Percentiles rank a stretch among this genome's conserved stretches.
Conservation (phyloP, 2,797 vertebrate genomes). For the Amblyraja radiata region DNA sequence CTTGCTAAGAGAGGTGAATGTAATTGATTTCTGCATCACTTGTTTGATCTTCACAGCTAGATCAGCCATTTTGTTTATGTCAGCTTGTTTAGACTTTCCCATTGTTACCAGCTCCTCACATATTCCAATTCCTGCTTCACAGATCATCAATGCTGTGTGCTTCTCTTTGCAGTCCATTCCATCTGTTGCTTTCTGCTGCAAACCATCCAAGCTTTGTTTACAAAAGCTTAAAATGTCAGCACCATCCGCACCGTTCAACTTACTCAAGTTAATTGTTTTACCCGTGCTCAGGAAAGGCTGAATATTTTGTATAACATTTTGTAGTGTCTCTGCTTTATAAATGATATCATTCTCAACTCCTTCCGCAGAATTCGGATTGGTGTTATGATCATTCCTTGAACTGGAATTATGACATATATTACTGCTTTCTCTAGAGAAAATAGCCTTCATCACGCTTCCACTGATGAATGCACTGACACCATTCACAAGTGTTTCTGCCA, state of each 20-base stretch:
- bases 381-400: too few relatives aligned
- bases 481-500: neutral
- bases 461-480: rapidly evolving
- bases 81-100: slow-evolving; percentile 2
- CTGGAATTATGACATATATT: too few relatives aligned
- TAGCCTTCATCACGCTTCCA: neutral
- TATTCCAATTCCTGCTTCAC: slow-evolving; percentile 41
- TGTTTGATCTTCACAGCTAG: neutral
- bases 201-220: neutral
- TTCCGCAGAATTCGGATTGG: neutral
- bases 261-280: neutral
- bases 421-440: too few relatives aligned
- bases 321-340: neutral
- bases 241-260: neutral
- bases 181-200: neutral
- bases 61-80: neutral
- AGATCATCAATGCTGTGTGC: neutral
- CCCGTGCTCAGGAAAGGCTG: neutral
- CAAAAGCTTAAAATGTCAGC: neutral
- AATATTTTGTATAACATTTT: neutral
- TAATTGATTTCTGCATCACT: neutral
- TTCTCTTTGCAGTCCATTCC: neutral
- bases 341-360: neutral
- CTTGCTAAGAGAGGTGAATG: neutral
- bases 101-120: slow-evolving; percentile 39